These are phyloP conservation scores for Phenganax subtilis DNA, from an alignment of 92 coral and sea anemone genomes.

Conservation along the genomic window DNA sequence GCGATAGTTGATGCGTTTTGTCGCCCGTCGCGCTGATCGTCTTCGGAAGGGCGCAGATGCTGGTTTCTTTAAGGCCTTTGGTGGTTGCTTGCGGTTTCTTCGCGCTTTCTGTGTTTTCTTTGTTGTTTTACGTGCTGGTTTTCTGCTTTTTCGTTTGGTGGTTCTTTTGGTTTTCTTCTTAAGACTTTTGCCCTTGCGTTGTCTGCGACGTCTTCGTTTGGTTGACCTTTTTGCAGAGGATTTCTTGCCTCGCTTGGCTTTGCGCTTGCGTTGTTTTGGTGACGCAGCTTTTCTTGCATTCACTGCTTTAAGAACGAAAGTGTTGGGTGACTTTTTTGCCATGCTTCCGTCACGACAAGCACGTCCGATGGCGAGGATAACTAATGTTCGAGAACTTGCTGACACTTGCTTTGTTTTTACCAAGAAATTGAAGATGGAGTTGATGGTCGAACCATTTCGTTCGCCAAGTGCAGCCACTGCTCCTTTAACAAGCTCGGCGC, in stretches of 20 bases:
- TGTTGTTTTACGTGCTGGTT: background rate
- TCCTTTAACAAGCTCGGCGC: conserved; percentile 29
- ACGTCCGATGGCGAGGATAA: conserved; percentile 36
- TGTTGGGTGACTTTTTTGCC: conserved; percentile 27
- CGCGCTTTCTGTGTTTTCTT: conserved; percentile 28
- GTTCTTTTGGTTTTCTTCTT: conserved; percentile 30
- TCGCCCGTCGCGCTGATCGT: conserved; percentile 33
- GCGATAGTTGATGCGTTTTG: conserved; percentile 42
- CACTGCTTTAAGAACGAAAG: conserved; percentile 19
- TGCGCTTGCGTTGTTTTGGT: conserved; percentile 18
- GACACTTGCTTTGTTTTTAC: conserved; percentile 21
- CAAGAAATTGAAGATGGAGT: conserved; percentile 35
- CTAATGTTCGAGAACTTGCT: conserved; percentile 18
- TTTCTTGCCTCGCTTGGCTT: conserved; percentile 25
- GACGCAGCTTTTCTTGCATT: conserved; percentile 6
- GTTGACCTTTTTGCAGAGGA: background rate
- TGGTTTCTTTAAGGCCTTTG: background rate
- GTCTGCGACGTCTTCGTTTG: conserved; percentile 23
- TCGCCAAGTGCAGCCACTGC: conserved; percentile 41
- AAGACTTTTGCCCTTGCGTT: conserved; percentile 19
- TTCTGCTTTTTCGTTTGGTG: conserved; percentile 13
- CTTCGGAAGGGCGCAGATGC: background rate
- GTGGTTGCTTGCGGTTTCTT: conserved; percentile 25
- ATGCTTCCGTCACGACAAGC: conserved; percentile 24
- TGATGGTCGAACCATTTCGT: conserved; percentile 42